A percentile compares a stretch with the other conserved stretches of the same genome.
Evolutionary conservation across 2,888 invertebrate species (phyloP).

Genomic region (Lysandra bellargus): DNA sequence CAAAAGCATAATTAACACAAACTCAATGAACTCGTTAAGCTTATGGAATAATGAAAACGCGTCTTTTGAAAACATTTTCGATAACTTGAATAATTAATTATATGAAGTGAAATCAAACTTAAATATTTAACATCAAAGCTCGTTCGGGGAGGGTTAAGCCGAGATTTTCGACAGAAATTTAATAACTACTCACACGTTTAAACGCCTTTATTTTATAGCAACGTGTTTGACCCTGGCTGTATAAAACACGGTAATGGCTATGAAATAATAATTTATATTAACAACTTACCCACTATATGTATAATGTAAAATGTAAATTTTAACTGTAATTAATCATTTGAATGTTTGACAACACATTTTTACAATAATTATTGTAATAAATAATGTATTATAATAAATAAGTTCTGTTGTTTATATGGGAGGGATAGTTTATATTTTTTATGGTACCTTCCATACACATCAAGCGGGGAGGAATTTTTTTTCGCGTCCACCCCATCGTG

Average conservation of each 20-base stretch:
- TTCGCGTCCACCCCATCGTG: too few species aligned
- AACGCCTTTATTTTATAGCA: background rate
- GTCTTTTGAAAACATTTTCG: slow-evolving; percentile 14
- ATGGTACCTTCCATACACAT: too few species aligned
- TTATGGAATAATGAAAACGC: background rate
- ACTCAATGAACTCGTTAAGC: background rate
- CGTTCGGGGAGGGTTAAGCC: background rate
- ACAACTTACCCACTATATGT: background rate
- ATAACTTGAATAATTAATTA: slow-evolving; percentile 20
- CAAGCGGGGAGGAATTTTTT: too few species aligned
- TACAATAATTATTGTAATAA: too few species aligned
- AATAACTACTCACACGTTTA: background rate
- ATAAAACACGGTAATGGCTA: background rate
- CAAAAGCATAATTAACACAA: background rate
- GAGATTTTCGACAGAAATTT: slow-evolving; percentile 5
- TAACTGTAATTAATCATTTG: background rate
- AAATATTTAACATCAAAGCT: slow-evolving; percentile 16
- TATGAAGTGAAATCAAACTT: slow-evolving; percentile 23
- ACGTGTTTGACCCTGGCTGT: background rate
- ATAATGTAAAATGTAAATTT: background rate
- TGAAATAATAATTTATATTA: background rate
- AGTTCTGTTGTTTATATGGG: too few species aligned
- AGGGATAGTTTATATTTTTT: too few species aligned
- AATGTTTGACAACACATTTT: too few species aligned
- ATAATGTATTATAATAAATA: too few species aligned